A percentile compares a stretch with the other conserved stretches of the same genome.
Conservation (phyloP, 2,797 vertebrate species). For the Hydrocynus forskahlii region DNA sequence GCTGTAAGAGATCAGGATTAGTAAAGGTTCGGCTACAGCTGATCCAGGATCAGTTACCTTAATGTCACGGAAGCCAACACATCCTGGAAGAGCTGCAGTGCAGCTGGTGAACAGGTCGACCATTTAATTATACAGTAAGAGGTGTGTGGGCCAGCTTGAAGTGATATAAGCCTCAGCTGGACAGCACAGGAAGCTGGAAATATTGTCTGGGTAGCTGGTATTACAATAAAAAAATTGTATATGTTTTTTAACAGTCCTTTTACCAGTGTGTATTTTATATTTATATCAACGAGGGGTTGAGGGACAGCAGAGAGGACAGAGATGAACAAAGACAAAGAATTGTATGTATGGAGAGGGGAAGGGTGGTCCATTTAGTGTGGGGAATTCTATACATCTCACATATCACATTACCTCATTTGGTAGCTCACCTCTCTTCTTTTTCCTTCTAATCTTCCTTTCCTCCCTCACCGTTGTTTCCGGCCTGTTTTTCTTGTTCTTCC, state of each 20-base stretch:
- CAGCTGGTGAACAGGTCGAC: slow-evolving; percentile 47
- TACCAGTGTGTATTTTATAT: not conserved
- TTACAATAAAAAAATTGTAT: too few species aligned
- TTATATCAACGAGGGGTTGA: not conserved
- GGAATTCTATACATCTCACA: slow-evolving; percentile 15
- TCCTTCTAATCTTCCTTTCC: slow-evolving; percentile 17
- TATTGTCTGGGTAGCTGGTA: not conserved
- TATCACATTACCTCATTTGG: slow-evolving; percentile 17
- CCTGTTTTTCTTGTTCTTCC: slow-evolving; percentile 10
- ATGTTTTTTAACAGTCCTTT: not conserved
- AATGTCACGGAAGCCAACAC: slow-evolving; percentile 27
- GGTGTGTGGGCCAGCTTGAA: slow-evolving; percentile 24
- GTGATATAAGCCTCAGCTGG: not conserved
- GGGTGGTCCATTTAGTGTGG: not conserved
- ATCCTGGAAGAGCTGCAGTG: not conserved
- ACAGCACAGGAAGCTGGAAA: not conserved
- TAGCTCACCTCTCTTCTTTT: not conserved
- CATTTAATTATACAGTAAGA: slow-evolving; percentile 46
- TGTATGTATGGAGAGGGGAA: not conserved
- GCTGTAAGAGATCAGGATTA: not conserved
- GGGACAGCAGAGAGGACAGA: not conserved
- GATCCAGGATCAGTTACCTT: slow-evolving; percentile 13
- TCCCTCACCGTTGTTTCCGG: not conserved
- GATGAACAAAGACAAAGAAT: slow-evolving; percentile 10
- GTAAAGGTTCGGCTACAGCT: slow-evolving; percentile 2